Percentiles rank a stretch among this genome's conserved stretches.
Conservation (phyloP, 2,888 invertebrate genomes). For the Fragum whitleyi region DNA sequence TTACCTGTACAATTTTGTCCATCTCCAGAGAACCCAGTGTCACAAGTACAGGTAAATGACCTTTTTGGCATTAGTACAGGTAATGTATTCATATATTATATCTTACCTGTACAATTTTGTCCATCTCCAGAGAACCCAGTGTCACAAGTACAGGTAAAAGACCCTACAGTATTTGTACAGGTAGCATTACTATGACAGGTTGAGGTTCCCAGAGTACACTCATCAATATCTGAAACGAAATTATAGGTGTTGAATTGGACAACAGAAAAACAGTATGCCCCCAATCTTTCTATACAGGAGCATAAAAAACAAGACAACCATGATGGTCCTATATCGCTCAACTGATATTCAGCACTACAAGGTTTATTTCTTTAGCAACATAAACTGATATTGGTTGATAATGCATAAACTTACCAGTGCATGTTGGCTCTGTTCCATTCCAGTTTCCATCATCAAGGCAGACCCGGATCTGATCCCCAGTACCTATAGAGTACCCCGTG, state of each 20-base stretch:
- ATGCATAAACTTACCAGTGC: constrained; percentile 3
- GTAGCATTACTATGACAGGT: constrained; percentile 8
- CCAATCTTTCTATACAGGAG: no score
- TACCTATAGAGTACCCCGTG: constrained; percentile 21
- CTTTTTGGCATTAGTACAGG: background rate
- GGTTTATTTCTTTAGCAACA: no score
- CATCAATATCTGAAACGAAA: constrained; percentile 17
- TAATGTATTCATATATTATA: no score
- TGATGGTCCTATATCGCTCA: no score
- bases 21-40: constrained; percentile 10
- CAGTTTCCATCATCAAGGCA: constrained; percentile 47
- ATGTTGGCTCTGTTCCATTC: constrained; percentile 32
- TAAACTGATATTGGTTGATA: no score
- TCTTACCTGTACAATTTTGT: background rate
- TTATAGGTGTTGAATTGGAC: no score
- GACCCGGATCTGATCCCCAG: constrained; percentile 19
- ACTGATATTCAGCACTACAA: no score
- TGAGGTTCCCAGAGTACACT: background rate
- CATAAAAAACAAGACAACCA: no score
- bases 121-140: background rate
- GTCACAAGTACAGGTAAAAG: constrained; percentile 15
- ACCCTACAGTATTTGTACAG: constrained; percentile 4
- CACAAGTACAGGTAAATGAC: constrained; percentile 13
- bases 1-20: constrained; percentile 27
- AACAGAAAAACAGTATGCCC: no score